These are phyloP conservation scores for Erebia ligea DNA, from an alignment of 2,888 invertebrate genomes.

Conservation along the genomic window DNA sequence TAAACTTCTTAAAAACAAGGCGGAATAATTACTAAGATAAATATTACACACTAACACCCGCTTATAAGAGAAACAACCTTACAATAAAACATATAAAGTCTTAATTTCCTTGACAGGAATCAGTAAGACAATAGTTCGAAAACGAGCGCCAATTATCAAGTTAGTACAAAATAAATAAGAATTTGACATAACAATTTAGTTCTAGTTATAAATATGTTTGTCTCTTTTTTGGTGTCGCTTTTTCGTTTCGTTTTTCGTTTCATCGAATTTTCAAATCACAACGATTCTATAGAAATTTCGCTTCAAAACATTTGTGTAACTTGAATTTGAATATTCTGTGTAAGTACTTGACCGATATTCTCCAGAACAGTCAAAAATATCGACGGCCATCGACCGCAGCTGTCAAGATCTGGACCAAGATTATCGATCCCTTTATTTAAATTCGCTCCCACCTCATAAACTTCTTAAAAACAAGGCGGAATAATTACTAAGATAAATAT, in stretches of 20 bases:
- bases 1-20: conserved; percentile 39
- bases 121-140: conserved; percentile 25
- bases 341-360: neutral
- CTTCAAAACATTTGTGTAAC: no score
- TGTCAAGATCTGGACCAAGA: conserved; percentile 39
- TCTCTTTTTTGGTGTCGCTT: no score
- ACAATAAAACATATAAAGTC: conserved; percentile 6
- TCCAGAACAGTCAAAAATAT: neutral
- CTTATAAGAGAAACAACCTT: conserved; percentile 7
- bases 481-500: conserved; percentile 35
- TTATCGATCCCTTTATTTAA: conserved; percentile 40
- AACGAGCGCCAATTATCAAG: conserved; percentile 48
- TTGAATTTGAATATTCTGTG: no score
- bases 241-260: no score
- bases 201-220: no score
- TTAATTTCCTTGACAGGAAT: conserved; percentile 1
- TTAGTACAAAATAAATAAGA: conserved; percentile 50
- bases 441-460: conserved; percentile 40
- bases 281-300: no score
- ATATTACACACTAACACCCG: conserved; percentile 8
- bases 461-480: conserved; percentile 36
- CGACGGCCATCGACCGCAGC: conserved; percentile 29
- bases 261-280: no score
- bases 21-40: conserved; percentile 36
- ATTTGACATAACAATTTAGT: conserved; percentile 38